phyloP scores from a whole-genome alignment of 2,797 vertebrate genomes.

The Pangasius mekongensis region DNA sequence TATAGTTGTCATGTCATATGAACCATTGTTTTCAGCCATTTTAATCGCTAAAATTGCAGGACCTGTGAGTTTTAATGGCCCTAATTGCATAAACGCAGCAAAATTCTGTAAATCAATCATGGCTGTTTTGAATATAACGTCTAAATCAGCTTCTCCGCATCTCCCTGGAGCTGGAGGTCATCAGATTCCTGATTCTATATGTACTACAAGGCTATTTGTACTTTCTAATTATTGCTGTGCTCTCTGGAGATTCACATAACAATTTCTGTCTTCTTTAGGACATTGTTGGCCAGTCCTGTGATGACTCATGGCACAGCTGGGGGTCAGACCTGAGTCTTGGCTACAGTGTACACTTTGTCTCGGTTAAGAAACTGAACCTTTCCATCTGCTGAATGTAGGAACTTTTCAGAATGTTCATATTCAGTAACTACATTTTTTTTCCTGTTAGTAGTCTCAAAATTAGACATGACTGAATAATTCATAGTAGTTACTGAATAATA shows the following conservation, averaged over 20 bases:
- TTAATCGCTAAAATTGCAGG: not conserved
- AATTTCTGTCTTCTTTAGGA: not conserved
- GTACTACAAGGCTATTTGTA: not conserved
- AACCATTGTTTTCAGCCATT: not conserved
- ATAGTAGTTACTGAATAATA: not conserved
- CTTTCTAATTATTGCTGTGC: not conserved
- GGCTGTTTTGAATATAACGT: too few relatives aligned
- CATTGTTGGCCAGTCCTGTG: not conserved
- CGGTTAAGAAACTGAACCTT: not conserved
- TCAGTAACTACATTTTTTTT: not conserved
- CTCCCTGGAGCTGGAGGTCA: not conserved
- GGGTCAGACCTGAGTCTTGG: slow-evolving; percentile 6
- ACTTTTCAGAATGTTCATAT: not conserved
- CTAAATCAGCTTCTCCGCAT: not conserved
- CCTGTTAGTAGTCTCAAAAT: not conserved
- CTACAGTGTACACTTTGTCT: not conserved
- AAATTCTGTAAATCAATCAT: not conserved
- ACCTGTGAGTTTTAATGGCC: not conserved
- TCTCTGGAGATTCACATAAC: not conserved
- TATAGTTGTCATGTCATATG: not conserved
- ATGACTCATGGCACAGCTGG: slow-evolving; percentile 1
- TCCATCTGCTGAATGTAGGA: not conserved
- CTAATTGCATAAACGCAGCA: not conserved
- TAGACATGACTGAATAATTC: not conserved
- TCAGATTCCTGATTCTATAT: not conserved